Evolutionary conservation across 30 jellyfish, hydroid and myxozoan species (phyloP).

Genomic region (Catostylus mosaicus): DNA sequence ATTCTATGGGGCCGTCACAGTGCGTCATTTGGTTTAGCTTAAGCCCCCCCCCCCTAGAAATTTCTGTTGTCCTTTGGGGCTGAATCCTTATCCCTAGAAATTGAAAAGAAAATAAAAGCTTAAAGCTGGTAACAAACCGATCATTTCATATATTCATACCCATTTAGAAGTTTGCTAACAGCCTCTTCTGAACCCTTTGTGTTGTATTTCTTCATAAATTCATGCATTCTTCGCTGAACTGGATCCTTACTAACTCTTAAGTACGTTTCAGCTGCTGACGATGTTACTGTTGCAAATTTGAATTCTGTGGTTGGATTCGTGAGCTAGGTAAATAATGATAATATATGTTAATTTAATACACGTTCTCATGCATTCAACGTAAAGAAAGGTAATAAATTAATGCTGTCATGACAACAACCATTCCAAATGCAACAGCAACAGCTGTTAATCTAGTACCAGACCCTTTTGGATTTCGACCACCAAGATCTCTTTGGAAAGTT

Average conservation of each 20-base stretch:
- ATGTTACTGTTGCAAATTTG: slow-evolving; percentile 69
- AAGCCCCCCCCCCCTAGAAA: too few relatives aligned
- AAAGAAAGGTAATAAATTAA: too few relatives aligned
- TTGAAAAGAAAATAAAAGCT: too few relatives aligned
- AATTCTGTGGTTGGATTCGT: slow-evolving; percentile 82
- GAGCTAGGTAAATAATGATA: slow-evolving; percentile 44
- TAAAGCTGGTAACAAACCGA: too few relatives aligned
- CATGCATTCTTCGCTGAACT: slow-evolving; percentile 54
- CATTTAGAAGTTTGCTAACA: slow-evolving; percentile 47
- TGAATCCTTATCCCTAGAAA: too few relatives aligned
- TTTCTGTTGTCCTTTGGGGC: too few relatives aligned
- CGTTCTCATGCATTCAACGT: too few relatives aligned
- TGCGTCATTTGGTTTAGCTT: too few relatives aligned
- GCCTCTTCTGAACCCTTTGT: slow-evolving; percentile 71
- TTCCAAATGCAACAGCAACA: slow-evolving; percentile 74
- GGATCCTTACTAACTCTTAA: slow-evolving; percentile 60
- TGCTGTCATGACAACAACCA: slow-evolving; percentile 92
- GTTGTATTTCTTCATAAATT: slow-evolving; percentile 76
- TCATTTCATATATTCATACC: slow-evolving; percentile 78
- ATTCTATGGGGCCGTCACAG: too few relatives aligned
- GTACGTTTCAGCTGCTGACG: slow-evolving; percentile 65
- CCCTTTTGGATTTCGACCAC: slow-evolving; percentile 82
- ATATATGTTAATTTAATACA: too few relatives aligned
- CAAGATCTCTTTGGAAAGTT: slow-evolving; percentile 88
- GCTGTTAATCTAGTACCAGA: slow-evolving; percentile 86